Percentiles rank a stretch among this genome's conserved stretches.
Conservation (phyloP, 2,113 vertebrate species). For the Salvelinus fontinalis region DNA sequence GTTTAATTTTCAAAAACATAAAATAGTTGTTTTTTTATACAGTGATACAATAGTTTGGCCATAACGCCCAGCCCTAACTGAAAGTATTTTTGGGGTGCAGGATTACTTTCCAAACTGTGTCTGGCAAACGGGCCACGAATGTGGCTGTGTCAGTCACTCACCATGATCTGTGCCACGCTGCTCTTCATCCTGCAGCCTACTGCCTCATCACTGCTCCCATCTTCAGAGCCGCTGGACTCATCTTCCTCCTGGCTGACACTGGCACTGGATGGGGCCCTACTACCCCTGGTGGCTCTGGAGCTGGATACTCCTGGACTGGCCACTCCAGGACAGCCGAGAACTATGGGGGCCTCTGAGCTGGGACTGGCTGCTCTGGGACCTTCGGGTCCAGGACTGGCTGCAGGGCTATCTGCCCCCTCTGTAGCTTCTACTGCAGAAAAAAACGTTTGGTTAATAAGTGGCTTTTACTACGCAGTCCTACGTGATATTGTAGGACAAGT, state of each 20-base stretch:
- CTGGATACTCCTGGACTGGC: slow-evolving; percentile 4
- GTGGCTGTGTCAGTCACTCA: slow-evolving; percentile 40
- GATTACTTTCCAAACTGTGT: neutral
- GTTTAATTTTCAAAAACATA: no score
- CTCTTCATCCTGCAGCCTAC: slow-evolving; percentile 66
- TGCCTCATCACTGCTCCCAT: slow-evolving; percentile 37
- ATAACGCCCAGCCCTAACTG: no score
- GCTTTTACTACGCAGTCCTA: neutral
- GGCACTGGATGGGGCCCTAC: slow-evolving; percentile 2
- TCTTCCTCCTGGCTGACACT: neutral
- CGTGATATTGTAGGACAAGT: no score
- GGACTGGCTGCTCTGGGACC: neutral
- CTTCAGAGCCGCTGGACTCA: slow-evolving; percentile 25
- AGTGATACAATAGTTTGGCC: no score
- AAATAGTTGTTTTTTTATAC: no score
- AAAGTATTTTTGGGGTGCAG: no score
- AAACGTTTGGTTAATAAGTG: neutral
- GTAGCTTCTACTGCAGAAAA: neutral
- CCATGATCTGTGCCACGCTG: slow-evolving; percentile 75
- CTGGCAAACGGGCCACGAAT: no score
- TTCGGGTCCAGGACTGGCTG: neutral
- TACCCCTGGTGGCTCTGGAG: neutral
- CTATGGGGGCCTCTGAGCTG: neutral
- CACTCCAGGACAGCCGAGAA: neutral
- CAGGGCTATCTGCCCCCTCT: slow-evolving; percentile 5